Evolutionary conservation across 2,797 vertebrate genomes (phyloP).

Genomic region (Halcyon smyrnensis): DNA sequence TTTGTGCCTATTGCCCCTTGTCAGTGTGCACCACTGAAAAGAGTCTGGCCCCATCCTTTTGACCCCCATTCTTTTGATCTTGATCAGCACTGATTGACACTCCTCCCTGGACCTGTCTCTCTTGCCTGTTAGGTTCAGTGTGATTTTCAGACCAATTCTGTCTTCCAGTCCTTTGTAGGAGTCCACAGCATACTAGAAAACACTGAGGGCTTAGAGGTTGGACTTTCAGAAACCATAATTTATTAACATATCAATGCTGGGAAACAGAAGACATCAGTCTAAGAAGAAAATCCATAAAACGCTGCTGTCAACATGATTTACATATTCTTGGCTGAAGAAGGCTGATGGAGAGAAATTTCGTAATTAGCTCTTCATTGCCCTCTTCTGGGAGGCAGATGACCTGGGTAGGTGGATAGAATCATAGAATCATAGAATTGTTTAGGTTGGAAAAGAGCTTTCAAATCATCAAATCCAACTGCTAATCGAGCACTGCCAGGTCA

Average conservation of each 20-base stretch:
- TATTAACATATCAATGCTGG: fast-evolving
- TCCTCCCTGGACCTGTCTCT: neutral
- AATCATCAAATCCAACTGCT: neutral
- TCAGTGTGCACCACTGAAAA: neutral
- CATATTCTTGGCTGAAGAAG: fast-evolving
- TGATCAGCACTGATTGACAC: neutral
- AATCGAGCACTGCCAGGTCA: neutral
- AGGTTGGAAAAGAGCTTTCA: neutral
- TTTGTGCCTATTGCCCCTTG: neutral
- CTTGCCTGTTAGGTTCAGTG: neutral
- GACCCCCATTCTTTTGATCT: no score
- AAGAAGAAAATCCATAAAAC: neutral
- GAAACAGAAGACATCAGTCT: neutral
- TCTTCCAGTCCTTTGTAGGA: neutral
- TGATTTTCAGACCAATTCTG: neutral
- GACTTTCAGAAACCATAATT: neutral
- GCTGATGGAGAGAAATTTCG: neutral
- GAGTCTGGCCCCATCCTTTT: neutral
- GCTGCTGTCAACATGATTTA: neutral
- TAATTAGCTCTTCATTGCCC: neutral
- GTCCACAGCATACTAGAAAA: neutral
- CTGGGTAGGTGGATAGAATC: neutral
- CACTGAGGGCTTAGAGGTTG: neutral
- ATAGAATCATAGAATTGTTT: neutral
- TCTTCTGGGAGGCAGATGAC: neutral